These are phyloP conservation scores for Cantharis rustica DNA, from an alignment of 2,888 invertebrate species.

Conservation along the genomic window DNA sequence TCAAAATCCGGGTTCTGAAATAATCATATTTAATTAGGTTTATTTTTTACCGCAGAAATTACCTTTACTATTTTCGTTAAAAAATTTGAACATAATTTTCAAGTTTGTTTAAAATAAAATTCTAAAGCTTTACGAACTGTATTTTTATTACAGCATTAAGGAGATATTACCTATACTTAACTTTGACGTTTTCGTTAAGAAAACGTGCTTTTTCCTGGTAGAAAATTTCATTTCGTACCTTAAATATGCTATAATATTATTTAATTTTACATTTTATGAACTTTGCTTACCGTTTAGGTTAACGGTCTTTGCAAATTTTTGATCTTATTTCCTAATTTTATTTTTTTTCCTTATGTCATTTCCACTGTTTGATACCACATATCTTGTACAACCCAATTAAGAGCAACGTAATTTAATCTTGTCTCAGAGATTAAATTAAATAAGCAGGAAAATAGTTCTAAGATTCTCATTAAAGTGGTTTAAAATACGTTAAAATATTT, in stretches of 20 bases:
- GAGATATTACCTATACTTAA: not conserved
- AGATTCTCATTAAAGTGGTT: not conserved
- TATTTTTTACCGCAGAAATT: not conserved
- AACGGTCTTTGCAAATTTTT: not conserved
- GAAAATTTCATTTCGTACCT: not conserved
- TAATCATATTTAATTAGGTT: not conserved
- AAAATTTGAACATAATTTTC: not conserved
- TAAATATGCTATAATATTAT: not conserved
- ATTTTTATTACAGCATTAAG: not conserved
- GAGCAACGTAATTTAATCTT: not conserved
- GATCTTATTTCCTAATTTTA: not conserved
- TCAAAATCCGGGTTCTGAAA: not conserved
- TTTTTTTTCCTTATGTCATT: not conserved
- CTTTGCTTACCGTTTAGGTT: not conserved
- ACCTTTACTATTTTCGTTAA: not conserved
- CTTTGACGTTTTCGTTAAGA: not conserved
- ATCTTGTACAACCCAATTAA: not conserved
- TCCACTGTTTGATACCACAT: not conserved
- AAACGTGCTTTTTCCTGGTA: not conserved
- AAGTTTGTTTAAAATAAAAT: not conserved
- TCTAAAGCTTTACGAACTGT: not conserved
- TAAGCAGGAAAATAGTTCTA: not conserved
- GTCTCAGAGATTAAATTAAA: not conserved
- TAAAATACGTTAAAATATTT: not conserved
- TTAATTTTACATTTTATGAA: not conserved